Base-by-base conservation (phyloP, 2,113 vertebrate genomes). In the Natator depressus region DNA sequence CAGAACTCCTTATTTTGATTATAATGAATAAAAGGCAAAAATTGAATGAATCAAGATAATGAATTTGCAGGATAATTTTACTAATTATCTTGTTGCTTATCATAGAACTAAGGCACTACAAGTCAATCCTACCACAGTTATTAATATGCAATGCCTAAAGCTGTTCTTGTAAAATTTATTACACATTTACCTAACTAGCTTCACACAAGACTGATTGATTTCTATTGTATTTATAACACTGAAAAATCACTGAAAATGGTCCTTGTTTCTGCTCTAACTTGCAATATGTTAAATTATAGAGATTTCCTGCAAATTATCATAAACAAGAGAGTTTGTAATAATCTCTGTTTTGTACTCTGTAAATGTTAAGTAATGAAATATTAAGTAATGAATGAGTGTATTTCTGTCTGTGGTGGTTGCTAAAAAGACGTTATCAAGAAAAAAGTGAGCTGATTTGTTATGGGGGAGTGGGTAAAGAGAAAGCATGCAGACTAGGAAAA, bases 41-140 rank as follows among this genome's bases (percentile, higher is more conserved):
- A 93, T 97, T 96, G 94, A 97, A 97, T 93, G 97, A 97, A 97
- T 97, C 93, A 97, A 96, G 97, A 95, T 97, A 97, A 97, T 98
- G 96, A 97, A 97, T 98, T 98, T 96, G 87, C 83, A 84, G 93
- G 94, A 95, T 98, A 97, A 98, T 98, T 98, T 96, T 94, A 93
- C 96, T 98, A 97, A 98, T 98, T 97, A 97, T 95, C 95, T 85
- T 89, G 90, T 97, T 97, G 96, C 92, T 97, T 88, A 96, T 98
- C 92, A 54, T 89, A 90, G 95, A 97, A 92, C 90, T 54, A 84
- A 94, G 89, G 95, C 69, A 1, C 88, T 94, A 93, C 59, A 93
- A 98, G 95, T 97, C 95, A 97, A 65, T 97, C 90, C 62, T 95
- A 46, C 93, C 81, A 81, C 87, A 91, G 50, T 93, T 96, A 97